Percentiles rank a stretch among this genome's conserved stretches.
Conservation (phyloP, 2,797 vertebrate genomes). For the Onychomys torridus region DNA sequence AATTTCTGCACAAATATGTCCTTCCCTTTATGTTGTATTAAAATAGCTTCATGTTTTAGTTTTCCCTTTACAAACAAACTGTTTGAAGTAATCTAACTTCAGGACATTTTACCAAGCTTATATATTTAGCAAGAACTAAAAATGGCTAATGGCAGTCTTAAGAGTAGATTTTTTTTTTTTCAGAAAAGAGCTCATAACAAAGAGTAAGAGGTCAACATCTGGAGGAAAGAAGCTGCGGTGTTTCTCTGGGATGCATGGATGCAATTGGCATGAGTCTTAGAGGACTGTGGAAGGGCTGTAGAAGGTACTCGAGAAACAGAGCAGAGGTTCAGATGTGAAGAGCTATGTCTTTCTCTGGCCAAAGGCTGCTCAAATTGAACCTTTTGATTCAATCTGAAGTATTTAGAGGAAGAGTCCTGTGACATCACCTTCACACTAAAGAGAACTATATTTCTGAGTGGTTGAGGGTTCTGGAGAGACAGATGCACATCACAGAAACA, state of each 20-base stretch:
- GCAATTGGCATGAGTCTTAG: slow-evolving; percentile 15
- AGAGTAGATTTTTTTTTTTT: slow-evolving; percentile 79
- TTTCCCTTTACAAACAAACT: slow-evolving; percentile 23
- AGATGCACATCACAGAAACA: slow-evolving; percentile 71
- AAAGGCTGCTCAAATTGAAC: slow-evolving; percentile 67
- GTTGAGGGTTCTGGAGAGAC: slow-evolving; percentile 72
- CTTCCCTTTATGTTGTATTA: background rate
- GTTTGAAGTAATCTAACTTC: background rate
- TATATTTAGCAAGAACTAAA: slow-evolving; percentile 33
- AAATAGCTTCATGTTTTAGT: background rate
- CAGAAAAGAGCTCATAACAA: slow-evolving; percentile 74
- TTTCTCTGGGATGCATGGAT: slow-evolving; percentile 46
- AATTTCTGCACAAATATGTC: background rate
- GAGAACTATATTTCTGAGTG: slow-evolving; percentile 69
- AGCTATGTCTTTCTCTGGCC: slow-evolving; percentile 59
- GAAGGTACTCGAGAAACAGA: slow-evolving; percentile 29
- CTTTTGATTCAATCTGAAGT: slow-evolving; percentile 81
- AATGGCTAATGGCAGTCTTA: slow-evolving; percentile 82
- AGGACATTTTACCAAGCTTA: slow-evolving; percentile 31
- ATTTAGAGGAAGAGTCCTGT: slow-evolving; percentile 76
- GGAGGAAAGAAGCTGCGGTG: slow-evolving; percentile 80
- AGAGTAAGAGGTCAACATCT: background rate
- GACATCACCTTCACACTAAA: slow-evolving; percentile 66
- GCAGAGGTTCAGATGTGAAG: slow-evolving; percentile 51
- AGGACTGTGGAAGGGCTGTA: slow-evolving; percentile 56